Evolutionary conservation across 2,888 invertebrate species (phyloP).

Genomic region (Acholoe squamosa): DNA sequence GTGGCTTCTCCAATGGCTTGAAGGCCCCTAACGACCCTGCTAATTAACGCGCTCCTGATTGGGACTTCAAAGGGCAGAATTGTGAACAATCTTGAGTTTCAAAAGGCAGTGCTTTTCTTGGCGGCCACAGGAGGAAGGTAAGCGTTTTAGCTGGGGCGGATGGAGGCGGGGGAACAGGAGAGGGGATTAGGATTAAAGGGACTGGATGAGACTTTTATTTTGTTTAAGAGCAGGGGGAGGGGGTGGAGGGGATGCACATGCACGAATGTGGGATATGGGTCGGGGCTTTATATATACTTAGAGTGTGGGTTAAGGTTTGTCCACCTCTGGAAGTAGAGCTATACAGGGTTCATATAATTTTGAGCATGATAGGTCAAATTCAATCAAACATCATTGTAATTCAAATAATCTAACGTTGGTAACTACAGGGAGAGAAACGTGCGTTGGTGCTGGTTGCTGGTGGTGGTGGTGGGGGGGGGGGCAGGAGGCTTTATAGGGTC

Average conservation of each 20-base stretch:
- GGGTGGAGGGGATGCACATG: not conserved
- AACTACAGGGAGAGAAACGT: no score
- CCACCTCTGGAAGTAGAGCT: no score
- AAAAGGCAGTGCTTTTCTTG: not conserved
- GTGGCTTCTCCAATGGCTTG: not conserved
- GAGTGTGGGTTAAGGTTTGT: no score
- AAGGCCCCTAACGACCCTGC: not conserved
- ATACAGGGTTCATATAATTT: no score
- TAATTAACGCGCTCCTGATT: slow-evolving; percentile 13
- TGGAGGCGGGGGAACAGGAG: not conserved
- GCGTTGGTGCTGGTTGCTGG: not conserved
- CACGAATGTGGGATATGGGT: no score
- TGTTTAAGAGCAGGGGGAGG: not conserved
- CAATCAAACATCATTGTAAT: no score
- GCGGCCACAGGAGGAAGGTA: not conserved
- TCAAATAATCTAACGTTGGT: no score
- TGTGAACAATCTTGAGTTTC: not conserved
- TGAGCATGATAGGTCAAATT: no score
- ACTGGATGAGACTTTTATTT: not conserved
- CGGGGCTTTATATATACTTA: no score
- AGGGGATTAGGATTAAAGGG: slow-evolving; percentile 12
- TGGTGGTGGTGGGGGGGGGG: not conserved
- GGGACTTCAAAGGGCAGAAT: not conserved
- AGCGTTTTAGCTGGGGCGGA: not conserved
- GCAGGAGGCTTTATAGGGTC: not conserved